Conservation (phyloP, 2,797 vertebrate species). For the Cuculus canorus region DNA sequence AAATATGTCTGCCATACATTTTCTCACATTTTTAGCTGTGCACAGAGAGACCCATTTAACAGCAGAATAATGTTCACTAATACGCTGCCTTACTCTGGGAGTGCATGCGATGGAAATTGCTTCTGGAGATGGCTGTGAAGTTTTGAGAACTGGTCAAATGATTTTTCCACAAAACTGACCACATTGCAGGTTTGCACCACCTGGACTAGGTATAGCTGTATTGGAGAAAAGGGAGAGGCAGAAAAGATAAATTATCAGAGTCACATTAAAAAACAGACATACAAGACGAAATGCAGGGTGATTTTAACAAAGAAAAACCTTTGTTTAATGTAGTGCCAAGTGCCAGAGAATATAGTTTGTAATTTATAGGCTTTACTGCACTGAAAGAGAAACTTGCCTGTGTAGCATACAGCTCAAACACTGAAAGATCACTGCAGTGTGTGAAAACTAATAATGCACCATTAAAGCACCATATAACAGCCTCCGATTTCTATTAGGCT, state of each 20-base stretch:
- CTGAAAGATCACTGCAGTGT: slow-evolving; percentile 38
- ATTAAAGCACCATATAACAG: slow-evolving; percentile 41
- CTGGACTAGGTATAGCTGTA: slow-evolving; percentile 79
- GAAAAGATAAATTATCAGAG: neutral
- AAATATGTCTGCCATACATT: neutral
- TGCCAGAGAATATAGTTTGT: slow-evolving; percentile 8
- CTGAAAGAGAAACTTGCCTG: slow-evolving; percentile 19
- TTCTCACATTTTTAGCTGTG: slow-evolving; percentile 9
- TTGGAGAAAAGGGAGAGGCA: neutral
- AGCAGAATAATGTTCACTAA: neutral
- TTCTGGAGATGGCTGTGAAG: slow-evolving; percentile 86
- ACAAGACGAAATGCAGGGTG: neutral
- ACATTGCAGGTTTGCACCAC: slow-evolving; percentile 77
- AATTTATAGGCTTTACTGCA: slow-evolving; percentile 14
- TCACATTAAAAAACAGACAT: neutral
- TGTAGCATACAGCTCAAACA: slow-evolving; percentile 13
- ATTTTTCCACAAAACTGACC: slow-evolving; percentile 80
- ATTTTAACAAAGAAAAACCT: slow-evolving; percentile 40
- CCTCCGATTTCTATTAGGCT: slow-evolving; percentile 49
- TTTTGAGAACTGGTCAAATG: slow-evolving; percentile 81
- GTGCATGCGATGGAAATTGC: slow-evolving; percentile 77
- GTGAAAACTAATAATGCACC: slow-evolving; percentile 44
- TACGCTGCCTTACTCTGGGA: slow-evolving; percentile 83
- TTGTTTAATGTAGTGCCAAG: slow-evolving; percentile 31
- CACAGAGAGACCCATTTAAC: slow-evolving; percentile 17